Conservation (phyloP, 2,113 vertebrate species). For the Burhinus oedicnemus region DNA sequence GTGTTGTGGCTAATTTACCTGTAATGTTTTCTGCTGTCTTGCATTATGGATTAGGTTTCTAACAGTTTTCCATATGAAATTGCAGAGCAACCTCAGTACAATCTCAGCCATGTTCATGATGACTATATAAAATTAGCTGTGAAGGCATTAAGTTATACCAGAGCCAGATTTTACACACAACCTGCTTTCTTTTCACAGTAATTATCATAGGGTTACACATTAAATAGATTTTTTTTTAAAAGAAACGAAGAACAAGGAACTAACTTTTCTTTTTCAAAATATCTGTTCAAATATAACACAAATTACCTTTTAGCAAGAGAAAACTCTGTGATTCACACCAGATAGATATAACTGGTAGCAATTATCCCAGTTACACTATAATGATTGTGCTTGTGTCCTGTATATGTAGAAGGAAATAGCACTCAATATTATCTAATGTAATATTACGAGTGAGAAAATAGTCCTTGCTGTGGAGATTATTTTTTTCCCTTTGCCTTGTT, state of each 20-base stretch:
- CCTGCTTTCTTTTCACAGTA: neutral
- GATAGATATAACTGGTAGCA: neutral
- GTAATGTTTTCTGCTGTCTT: slow-evolving; percentile 36
- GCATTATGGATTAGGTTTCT: slow-evolving; percentile 22
- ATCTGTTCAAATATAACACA: neutral
- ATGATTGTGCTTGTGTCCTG: neutral
- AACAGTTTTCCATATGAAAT: slow-evolving; percentile 25
- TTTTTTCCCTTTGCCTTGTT: neutral
- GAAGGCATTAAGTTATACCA: neutral
- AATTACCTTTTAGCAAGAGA: neutral
- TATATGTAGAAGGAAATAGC: neutral
- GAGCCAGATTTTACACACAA: neutral
- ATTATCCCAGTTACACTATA: neutral
- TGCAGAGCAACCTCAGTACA: slow-evolving; percentile 6
- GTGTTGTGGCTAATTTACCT: slow-evolving; percentile 30
- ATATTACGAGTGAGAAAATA: neutral
- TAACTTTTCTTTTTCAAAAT: neutral
- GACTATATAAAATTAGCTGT: neutral
- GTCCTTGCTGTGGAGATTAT: neutral
- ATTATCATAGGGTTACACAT: neutral
- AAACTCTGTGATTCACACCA: neutral
- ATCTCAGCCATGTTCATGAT: neutral
- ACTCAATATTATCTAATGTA: slow-evolving; percentile 15
- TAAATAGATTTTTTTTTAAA: neutral
- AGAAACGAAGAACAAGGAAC: neutral